Conservation (phyloP, 2,888 invertebrate genomes). For the Temnothorax ravouxi region DNA sequence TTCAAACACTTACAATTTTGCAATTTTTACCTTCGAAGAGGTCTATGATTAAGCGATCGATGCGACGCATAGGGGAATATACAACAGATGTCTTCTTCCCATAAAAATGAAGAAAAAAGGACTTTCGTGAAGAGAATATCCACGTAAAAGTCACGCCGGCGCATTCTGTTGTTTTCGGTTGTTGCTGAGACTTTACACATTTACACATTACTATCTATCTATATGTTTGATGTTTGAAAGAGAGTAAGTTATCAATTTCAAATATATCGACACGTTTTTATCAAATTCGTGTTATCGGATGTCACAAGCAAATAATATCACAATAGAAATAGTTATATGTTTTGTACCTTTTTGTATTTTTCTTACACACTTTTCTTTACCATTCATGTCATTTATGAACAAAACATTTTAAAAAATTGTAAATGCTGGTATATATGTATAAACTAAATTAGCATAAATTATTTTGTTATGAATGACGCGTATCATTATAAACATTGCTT, state of each 20-base stretch:
- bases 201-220: neutral
- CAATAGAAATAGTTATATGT: neutral
- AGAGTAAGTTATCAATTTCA: neutral
- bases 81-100: neutral
- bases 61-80: neutral
- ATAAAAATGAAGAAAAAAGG: neutral
- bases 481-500: neutral
- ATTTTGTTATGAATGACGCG: neutral
- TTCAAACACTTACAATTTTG: neutral
- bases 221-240: neutral
- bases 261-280: neutral
- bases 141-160: neutral
- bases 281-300: neutral
- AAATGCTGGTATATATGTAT: neutral
- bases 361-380: neutral
- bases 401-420: neutral
- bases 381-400: neutral
- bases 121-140: neutral
- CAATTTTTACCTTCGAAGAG: neutral
- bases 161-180: neutral
- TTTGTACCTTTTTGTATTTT: neutral
- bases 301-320: neutral
- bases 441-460: neutral
- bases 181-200: neutral
- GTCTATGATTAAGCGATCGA: conserved; percentile 6